Evolutionary conservation across 2,888 invertebrate species (phyloP).

Genomic region (Zygaena filipendulae): DNA sequence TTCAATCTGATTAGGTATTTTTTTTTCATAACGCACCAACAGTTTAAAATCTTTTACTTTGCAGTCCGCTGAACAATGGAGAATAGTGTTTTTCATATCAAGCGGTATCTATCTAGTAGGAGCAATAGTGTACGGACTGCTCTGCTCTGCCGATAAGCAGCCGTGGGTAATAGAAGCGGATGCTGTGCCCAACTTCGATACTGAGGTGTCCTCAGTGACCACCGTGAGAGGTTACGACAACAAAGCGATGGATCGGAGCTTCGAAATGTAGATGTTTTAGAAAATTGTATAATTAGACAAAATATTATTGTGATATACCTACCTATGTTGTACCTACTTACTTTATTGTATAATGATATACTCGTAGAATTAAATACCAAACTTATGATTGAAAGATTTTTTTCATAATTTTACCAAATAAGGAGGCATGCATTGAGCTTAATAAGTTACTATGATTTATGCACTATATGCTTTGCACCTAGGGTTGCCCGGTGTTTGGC

Average conservation of each 20-base stretch:
- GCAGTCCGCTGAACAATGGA: slow-evolving; percentile 83
- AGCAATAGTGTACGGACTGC: slow-evolving; percentile 82
- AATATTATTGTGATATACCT: slow-evolving; percentile 4
- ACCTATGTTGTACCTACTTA: no score
- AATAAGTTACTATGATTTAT: no score
- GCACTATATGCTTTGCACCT: no score
- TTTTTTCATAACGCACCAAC: slow-evolving; percentile 5
- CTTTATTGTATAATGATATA: no score
- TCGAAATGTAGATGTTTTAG: slow-evolving; percentile 42
- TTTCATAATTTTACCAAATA: no score
- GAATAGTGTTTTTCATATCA: slow-evolving; percentile 86
- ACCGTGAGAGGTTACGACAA: slow-evolving; percentile 46
- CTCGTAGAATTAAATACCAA: no score
- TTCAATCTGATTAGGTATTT: no score
- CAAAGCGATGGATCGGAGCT: slow-evolving; percentile 42
- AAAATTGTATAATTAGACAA: neutral
- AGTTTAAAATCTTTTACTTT: slow-evolving; percentile 28
- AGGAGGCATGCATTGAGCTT: no score
- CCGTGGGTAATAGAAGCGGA: slow-evolving; percentile 76
- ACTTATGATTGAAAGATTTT: no score
- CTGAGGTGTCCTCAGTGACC: slow-evolving; percentile 48
- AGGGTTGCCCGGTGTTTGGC: no score
- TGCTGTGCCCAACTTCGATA: slow-evolving; percentile 48
- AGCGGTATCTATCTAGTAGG: slow-evolving; percentile 86
- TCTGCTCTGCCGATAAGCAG: slow-evolving; percentile 82